Base-by-base conservation (phyloP, 2,113 vertebrate genomes). In the Catagonus wagneri region DNA sequence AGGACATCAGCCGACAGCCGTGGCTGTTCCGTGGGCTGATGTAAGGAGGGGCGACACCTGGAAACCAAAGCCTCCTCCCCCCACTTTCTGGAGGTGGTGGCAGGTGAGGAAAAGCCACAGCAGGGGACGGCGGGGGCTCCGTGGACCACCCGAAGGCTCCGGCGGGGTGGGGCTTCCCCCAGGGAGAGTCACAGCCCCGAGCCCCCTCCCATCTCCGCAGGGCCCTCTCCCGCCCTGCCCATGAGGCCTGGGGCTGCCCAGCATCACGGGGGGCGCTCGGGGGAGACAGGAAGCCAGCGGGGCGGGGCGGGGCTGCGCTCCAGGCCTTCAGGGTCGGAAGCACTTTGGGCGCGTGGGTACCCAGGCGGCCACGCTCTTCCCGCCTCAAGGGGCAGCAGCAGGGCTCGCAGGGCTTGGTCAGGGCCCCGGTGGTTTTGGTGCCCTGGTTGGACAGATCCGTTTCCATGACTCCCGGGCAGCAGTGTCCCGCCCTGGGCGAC, bases 381-480 rank as follows among this genome's bases (percentile, higher is more conserved):
- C 1, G 0, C 22, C 17, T 54, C 20, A 12, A 5, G 11, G 27
- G 2, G 56, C 13, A 50, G 17, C 2, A 13, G 16, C 50, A 32
- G 74, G 50, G 19, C 74, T 1, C 0, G 29, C 20, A 76, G 16
- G 69, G 22, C 63, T 54, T 10, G 39, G 39, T 20, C 6, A n/a
- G 13, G 71, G 14, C 44, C 12, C 17, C 22, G 0, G 20, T 7
- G 4, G 16, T n/a, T n/a, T n/a, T 6, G 0, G 10, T 0, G 6
- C 56, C 7, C 7, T 16, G 1, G 13, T 2, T 27, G 74, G 7
- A 54, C 0, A 1, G 74, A n/a, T 50, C 50, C 0, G 0, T 76
- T 6, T 76, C 44, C 17, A n/a, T 7, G 50, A n/a, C 50, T n/a
- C 29, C 17, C 74, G 32, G 74, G 50, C 50, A 3, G 22, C 60